Conservation (phyloP, 2,113 vertebrate genomes). For the Phoxinus phoxinus region DNA sequence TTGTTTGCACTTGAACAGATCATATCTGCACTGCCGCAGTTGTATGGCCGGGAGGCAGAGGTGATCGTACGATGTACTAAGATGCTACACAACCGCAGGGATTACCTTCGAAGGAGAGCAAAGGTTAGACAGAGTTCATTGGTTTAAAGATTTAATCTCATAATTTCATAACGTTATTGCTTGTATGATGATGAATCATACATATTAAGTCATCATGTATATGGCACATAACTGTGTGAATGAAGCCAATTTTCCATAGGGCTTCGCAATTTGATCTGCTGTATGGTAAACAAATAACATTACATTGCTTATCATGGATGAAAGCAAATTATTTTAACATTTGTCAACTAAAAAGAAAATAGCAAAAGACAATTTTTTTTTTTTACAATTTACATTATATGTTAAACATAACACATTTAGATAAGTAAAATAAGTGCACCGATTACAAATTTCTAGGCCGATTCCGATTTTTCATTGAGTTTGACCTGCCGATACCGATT, state of each 20-base stretch:
- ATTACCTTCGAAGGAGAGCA: constrained; percentile 59
- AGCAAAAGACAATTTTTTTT: no score
- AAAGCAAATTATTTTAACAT: not conserved
- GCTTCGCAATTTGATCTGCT: not conserved
- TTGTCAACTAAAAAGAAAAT: no score
- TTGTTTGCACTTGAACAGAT: constrained; percentile 50
- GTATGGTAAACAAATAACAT: not conserved
- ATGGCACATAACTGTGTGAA: not conserved
- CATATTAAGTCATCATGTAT: not conserved
- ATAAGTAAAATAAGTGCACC: not conserved
- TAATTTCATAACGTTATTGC: not conserved
- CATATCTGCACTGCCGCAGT: constrained; percentile 58
- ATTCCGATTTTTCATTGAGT: no score
- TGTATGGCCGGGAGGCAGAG: constrained; percentile 57
- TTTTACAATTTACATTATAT: not conserved
- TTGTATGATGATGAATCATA: not conserved
- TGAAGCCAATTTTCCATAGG: not conserved
- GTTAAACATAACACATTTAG: not conserved
- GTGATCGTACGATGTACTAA: constrained; percentile 61
- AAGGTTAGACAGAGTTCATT: constrained; percentile 49
- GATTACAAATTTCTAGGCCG: no score
- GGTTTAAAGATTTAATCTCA: not conserved
- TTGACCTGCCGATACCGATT: no score
- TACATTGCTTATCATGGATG: not conserved
- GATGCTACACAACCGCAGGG: constrained; percentile 63